Conservation (phyloP, 2,797 vertebrate genomes). For the Gastrophryne carolinensis region DNA sequence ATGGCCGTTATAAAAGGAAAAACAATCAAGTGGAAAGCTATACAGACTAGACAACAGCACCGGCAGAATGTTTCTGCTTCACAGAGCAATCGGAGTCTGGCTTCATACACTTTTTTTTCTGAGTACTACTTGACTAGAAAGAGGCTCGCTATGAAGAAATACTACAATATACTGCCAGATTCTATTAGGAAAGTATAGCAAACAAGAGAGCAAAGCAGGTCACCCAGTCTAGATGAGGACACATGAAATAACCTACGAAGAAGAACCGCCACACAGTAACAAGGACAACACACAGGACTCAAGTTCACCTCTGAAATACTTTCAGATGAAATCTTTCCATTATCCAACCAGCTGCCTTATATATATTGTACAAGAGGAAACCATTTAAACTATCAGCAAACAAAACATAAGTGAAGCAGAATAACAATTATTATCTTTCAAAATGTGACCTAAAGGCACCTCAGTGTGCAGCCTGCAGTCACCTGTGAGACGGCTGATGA, state of each 20-base stretch:
- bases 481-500: too few species aligned
- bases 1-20: background rate
- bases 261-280: background rate
- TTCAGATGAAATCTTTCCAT: too few species aligned
- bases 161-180: conserved; percentile 32
- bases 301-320: too few species aligned
- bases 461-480: too few species aligned
- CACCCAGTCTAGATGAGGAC: conserved; percentile 29
- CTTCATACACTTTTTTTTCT: background rate
- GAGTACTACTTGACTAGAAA: conserved; percentile 13
- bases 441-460: too few species aligned
- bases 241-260: background rate
- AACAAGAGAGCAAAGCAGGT: conserved; percentile 44
- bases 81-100: background rate
- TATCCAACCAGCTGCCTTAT: too few species aligned
- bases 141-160: conserved; percentile 15
- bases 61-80: background rate
- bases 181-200: conserved; percentile 27
- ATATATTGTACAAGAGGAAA: too few species aligned
- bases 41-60: background rate
- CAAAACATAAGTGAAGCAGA: too few species aligned
- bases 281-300: background rate
- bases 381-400: too few species aligned
- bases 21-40: too few species aligned
- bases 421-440: too few species aligned